Evolutionary conservation across 2,797 vertebrate species (phyloP), one percentile per base, ranked within the genome.

Genomic region (Cyclura pinguis): DNA sequence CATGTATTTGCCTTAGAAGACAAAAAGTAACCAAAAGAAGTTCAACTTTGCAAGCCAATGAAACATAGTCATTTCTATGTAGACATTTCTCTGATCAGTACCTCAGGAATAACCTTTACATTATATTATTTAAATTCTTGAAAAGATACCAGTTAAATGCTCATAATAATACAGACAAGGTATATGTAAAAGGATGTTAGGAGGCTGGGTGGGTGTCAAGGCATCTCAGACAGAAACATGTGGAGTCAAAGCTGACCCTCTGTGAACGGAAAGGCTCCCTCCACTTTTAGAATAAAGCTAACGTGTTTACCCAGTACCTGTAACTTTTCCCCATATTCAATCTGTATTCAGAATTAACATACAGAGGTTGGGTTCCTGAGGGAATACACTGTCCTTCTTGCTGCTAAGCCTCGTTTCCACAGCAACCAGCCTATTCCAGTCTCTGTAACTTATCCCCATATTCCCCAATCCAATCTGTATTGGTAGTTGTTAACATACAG

Each of bases 1-100:
- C 98, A 99, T 99, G 93, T 99, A 99, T 94, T 99, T 99, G 29
- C 99, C 99, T 99, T 96, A 82, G 93, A 97, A 94, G 84, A 89
- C 47, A 92, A 95, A 95, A 95, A 12, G 52, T 7, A 55, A 69
- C 18, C 7, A 94, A 1, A 94, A 74, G 32, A 88, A 93, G 18
- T 89, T 94, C 64, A 95, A 85, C 85, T 95, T 93, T 81, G 42
- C 87, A 84, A 93, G 55, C 1, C 6, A 1, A 91, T 13, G 4
- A 69, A 32, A 69, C 13, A 10, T 69, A 35, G 35, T 52, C 1
- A 86, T 7, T 67, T 22, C 2, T 87, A 88, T 59, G 89, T 85
- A 89, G 24, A 77, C 47, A 92, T 27, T 8, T 0, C 1, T 24
- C 29, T 72, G 59, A 55, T 29, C 24, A 84, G 2, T 6, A 84